phyloP scores from a whole-genome alignment of 2,888 invertebrate species.

The Amphipyra berbera region DNA sequence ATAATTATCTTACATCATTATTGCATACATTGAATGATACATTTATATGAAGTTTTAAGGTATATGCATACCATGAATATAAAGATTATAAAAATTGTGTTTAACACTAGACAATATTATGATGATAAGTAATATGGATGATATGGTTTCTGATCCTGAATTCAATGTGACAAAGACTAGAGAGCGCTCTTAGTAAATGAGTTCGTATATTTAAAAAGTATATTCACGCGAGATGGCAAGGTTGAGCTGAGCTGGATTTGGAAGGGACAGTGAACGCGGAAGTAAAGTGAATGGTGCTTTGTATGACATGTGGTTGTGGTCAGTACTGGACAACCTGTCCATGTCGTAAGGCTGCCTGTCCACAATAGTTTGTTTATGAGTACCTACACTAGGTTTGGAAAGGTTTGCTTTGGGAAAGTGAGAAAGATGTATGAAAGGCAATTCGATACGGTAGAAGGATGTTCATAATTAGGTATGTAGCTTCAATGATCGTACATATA shows the following conservation, averaged over 20 bases:
- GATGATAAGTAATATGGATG: not conserved
- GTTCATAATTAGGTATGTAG: too few relatives aligned
- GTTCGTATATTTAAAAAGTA: not conserved
- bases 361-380: conserved; percentile 2
- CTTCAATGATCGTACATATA: too few relatives aligned
- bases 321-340: conserved; percentile 4
- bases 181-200: too few relatives aligned
- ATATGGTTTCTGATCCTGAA: not conserved
- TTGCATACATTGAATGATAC: not conserved
- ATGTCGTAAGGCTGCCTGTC: conserved; percentile 10
- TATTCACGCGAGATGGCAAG: not conserved
- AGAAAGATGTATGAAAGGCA: not conserved
- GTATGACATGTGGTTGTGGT: conserved; percentile 1
- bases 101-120: not conserved
- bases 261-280: conserved; percentile 19
- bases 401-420: conserved; percentile 1
- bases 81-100: too few relatives aligned
- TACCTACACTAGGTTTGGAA: conserved; percentile 1
- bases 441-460: too few relatives aligned
- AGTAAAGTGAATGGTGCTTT: conserved; percentile 33
- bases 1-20: not conserved
- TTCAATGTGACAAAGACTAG: too few relatives aligned
- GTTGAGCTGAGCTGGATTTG: conserved; percentile 2
- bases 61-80: too few relatives aligned
- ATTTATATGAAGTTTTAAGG: too few relatives aligned